These are phyloP conservation scores for Sminthurides aquaticus DNA, from an alignment of 2,888 invertebrate genomes.

Conservation along the genomic window DNA sequence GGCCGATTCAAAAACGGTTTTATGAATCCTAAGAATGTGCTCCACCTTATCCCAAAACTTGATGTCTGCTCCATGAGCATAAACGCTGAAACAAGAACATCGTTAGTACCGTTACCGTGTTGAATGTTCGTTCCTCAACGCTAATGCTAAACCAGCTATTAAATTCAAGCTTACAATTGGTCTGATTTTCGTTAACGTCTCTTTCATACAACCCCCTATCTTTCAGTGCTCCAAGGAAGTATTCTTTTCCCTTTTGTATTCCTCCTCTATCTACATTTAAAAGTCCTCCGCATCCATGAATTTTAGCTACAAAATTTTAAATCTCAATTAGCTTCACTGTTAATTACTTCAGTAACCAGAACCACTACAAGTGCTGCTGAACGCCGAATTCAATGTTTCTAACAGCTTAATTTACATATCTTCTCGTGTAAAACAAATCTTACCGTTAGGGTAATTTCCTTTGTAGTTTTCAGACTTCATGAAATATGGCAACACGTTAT, in stretches of 20 bases:
- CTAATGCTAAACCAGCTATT: too few species aligned
- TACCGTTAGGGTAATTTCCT: conserved; percentile 31
- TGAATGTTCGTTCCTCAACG: too few species aligned
- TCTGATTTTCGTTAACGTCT: conserved; percentile 23
- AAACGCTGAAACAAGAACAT: conserved; percentile 7
- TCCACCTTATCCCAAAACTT: conserved; percentile 15
- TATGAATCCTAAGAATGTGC: conserved; percentile 18
- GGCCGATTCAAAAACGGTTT: conserved; percentile 13
- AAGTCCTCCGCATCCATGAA: conserved; percentile 17
- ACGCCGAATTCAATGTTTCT: too few species aligned
- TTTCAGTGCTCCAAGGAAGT: conserved; percentile 10
- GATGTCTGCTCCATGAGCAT: conserved; percentile 21
- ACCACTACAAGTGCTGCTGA: too few species aligned
- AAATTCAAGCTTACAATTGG: conserved; percentile 14
- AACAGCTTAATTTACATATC: too few species aligned
- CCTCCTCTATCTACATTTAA: conserved; percentile 9
- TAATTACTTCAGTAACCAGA: too few species aligned
- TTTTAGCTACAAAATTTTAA: conserved; percentile 5
- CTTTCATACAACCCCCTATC: conserved; percentile 6
- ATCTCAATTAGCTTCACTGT: background rate
- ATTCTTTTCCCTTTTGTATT: conserved; percentile 5
- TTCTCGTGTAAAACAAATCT: too few species aligned
- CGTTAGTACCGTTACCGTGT: too few species aligned
- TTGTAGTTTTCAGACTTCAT: conserved; percentile 35
- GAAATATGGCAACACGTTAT: conserved; percentile 29